phyloP scores from a whole-genome alignment of 2,888 invertebrate genomes.

The Rotaria sp. region DNA sequence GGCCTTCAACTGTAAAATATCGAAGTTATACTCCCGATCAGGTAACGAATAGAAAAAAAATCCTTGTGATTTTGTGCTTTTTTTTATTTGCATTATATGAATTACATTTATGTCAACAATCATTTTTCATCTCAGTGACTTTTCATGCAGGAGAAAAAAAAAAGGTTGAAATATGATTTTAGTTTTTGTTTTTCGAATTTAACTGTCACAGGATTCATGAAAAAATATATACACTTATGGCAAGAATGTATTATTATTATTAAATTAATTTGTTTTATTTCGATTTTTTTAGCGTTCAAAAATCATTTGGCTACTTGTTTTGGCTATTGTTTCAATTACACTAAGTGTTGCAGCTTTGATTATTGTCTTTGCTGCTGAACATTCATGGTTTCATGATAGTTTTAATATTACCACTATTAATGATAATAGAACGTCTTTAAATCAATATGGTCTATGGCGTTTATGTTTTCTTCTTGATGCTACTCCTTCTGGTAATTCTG shows the following conservation, averaged over 20 bases:
- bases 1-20: neutral
- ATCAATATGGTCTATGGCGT: neutral
- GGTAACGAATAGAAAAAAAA: neutral
- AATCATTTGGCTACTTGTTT: neutral
- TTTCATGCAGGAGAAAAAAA: neutral
- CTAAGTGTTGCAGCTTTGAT: slow-evolving; percentile 1
- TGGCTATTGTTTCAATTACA: neutral
- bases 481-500: too few species aligned
- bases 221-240: too few species aligned
- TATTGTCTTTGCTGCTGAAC: neutral
- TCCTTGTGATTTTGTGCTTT: neutral
- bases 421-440: too few species aligned
- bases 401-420: neutral
- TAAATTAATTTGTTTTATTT: too few species aligned
- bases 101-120: neutral
- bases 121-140: neutral
- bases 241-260: too few species aligned
- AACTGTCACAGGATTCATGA: too few species aligned
- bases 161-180: too few species aligned
- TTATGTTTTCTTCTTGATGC: neutral
- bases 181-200: neutral
- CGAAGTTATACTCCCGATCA: neutral
- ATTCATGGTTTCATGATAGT: neutral
- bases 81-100: neutral
- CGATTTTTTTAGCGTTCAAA: neutral